phyloP scores from a whole-genome alignment of 1,140 invertebrate genomes.

The Chironomus tepperi region DNA sequence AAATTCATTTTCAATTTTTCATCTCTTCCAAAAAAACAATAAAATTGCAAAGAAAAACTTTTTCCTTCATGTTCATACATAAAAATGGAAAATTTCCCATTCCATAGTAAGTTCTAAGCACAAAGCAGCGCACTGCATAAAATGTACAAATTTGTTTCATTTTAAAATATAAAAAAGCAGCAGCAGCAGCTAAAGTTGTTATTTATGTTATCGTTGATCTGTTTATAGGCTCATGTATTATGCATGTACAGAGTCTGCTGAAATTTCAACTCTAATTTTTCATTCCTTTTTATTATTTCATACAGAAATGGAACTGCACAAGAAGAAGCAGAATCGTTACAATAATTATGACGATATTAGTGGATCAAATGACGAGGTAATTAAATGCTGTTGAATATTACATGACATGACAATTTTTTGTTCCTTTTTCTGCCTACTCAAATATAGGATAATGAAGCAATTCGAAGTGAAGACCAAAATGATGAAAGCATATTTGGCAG shows the following conservation, averaged over 20 bases:
- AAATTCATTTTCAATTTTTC: too few species aligned
- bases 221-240: slow-evolving; percentile 20
- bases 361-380: slow-evolving; percentile 11
- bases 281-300: neutral
- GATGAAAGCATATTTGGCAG: neutral
- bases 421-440: neutral
- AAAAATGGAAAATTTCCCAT: too few species aligned
- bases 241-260: slow-evolving; percentile 5
- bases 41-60: too few species aligned
- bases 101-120: too few species aligned
- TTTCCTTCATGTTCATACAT: too few species aligned
- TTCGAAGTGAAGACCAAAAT: neutral
- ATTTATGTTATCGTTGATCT: slow-evolving; percentile 18
- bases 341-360: neutral
- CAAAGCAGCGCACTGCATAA: too few species aligned
- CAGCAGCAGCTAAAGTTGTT: neutral
- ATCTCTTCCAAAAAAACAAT: too few species aligned
- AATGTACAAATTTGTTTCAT: too few species aligned
- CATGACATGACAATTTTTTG: neutral
- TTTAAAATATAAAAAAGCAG: neutral
- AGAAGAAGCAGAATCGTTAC: slow-evolving; percentile 1
- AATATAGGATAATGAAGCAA: slow-evolving; percentile 11
- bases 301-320: neutral
- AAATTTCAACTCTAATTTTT: slow-evolving; percentile 3
- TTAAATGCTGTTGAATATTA: neutral